A percentile compares a stretch with the other conserved stretches of the same genome.
Evolutionary conservation across 1,140 invertebrate genomes (phyloP).

Genomic region (Lethrus apterus): DNA sequence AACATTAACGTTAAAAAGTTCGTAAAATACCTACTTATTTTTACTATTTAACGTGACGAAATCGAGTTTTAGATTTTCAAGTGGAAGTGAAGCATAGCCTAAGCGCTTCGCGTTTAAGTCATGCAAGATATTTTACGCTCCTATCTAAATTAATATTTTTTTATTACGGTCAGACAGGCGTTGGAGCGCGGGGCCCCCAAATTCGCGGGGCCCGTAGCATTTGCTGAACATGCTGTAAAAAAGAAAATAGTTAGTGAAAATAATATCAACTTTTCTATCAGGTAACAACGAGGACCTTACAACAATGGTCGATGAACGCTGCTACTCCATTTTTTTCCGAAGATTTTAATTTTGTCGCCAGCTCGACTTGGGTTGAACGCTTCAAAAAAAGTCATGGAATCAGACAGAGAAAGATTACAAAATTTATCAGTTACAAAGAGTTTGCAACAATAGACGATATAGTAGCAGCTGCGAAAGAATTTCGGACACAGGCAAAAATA

Average conservation of each 20-base stretch:
- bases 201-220: too few species aligned
- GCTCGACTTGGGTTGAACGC: background rate
- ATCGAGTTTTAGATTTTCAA: too few species aligned
- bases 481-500: background rate
- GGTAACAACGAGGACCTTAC: slow-evolving; percentile 6
- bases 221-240: background rate
- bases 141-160: too few species aligned
- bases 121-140: too few species aligned
- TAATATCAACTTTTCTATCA: background rate
- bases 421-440: background rate
- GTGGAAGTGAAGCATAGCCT: too few species aligned
- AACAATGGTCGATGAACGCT: slow-evolving; percentile 7
- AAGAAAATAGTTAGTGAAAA: background rate
- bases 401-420: slow-evolving; percentile 4
- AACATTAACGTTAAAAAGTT: too few species aligned
- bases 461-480: slow-evolving; percentile 6
- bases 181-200: too few species aligned
- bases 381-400: slow-evolving; percentile 11
- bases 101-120: too few species aligned
- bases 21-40: too few species aligned
- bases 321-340: slow-evolving; percentile 3
- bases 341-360: background rate
- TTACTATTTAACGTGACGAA: too few species aligned
- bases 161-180: too few species aligned
- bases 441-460: background rate